These are phyloP conservation scores for Schizothorax lantsangensis DNA, from an alignment of 2,797 vertebrate genomes.

Conservation along the genomic window DNA sequence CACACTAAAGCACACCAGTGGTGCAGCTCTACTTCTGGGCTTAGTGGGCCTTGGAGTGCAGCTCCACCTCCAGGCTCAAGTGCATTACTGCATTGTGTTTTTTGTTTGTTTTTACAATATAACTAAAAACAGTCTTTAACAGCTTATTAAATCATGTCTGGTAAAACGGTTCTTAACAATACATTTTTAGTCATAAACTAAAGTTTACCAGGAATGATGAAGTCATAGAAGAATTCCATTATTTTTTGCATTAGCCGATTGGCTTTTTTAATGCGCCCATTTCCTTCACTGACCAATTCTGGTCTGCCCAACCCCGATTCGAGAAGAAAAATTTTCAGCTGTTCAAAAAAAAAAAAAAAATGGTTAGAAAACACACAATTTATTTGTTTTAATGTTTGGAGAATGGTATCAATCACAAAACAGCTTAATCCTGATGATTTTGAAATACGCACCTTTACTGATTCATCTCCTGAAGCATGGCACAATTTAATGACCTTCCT, in stretches of 20 bases:
- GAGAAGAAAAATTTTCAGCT: slow-evolving; percentile 93
- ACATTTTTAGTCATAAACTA: not conserved
- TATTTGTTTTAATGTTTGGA: not conserved
- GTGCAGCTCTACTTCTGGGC: not conserved
- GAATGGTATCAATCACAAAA: not conserved
- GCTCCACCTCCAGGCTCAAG: not conserved
- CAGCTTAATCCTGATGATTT: not conserved
- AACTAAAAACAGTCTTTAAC: not conserved
- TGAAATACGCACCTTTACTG: slow-evolving; percentile 81
- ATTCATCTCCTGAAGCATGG: slow-evolving; percentile 77
- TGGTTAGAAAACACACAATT: not conserved
- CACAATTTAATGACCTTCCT: slow-evolving; percentile 88
- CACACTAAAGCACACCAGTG: not conserved
- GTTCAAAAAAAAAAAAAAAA: slow-evolving; percentile 39
- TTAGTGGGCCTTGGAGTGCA: not conserved
- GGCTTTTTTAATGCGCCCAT: slow-evolving; percentile 89
- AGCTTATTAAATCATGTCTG: not conserved
- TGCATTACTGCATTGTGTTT: not conserved
- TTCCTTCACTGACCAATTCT: slow-evolving; percentile 92
- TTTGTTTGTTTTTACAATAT: not conserved
- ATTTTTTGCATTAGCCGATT: slow-evolving; percentile 93
- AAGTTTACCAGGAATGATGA: slow-evolving; percentile 89
- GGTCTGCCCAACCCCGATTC: slow-evolving; percentile 88
- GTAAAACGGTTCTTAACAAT: not conserved
- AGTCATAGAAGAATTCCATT: slow-evolving; percentile 92